Conservation (phyloP, 2,797 vertebrate genomes). For the Protonibea diacanthus region DNA sequence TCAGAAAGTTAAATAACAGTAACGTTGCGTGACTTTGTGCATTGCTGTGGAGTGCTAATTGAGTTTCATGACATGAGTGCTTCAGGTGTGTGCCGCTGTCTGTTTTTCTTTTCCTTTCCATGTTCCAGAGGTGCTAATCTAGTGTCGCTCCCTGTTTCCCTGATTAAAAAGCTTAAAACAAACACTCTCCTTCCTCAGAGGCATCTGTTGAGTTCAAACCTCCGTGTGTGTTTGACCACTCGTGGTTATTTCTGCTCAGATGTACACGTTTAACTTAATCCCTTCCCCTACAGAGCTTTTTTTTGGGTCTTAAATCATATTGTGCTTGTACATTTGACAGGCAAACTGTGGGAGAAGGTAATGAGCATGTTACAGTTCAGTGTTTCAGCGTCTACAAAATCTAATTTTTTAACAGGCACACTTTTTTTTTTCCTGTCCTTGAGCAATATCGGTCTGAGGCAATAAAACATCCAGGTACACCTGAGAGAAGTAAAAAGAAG, state of each 20-base stretch:
- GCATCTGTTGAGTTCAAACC: slow-evolving; percentile 33
- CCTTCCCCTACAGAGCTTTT: neutral
- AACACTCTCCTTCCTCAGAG: slow-evolving; percentile 24
- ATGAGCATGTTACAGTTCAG: slow-evolving; percentile 41
- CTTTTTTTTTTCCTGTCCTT: slow-evolving; percentile 47
- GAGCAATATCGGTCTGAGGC: slow-evolving; percentile 48
- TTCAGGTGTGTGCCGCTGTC: slow-evolving; percentile 38
- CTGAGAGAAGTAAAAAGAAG: slow-evolving; percentile 41
- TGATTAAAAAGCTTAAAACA: slow-evolving; percentile 53
- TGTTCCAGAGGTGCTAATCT: slow-evolving; percentile 47
- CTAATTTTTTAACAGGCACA: slow-evolving; percentile 28
- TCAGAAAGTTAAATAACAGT: slow-evolving; percentile 54
- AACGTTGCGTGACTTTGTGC: slow-evolving; percentile 12
- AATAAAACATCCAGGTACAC: slow-evolving; percentile 59
- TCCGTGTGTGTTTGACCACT: slow-evolving; percentile 38
- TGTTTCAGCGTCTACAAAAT: slow-evolving; percentile 44
- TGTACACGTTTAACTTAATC: slow-evolving; percentile 15
- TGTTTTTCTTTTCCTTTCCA: slow-evolving; percentile 41
- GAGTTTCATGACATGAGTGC: slow-evolving; percentile 31
- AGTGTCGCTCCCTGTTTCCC: slow-evolving; percentile 34
- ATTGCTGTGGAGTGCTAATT: slow-evolving; percentile 44
- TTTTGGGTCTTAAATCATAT: slow-evolving; percentile 1
- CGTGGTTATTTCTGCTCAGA: slow-evolving; percentile 19
- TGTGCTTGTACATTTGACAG: slow-evolving; percentile 41
- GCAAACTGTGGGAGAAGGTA: slow-evolving; percentile 27